Base-by-base conservation (phyloP, 2,797 vertebrate genomes). In the Gymnothorax javanicus region DNA sequence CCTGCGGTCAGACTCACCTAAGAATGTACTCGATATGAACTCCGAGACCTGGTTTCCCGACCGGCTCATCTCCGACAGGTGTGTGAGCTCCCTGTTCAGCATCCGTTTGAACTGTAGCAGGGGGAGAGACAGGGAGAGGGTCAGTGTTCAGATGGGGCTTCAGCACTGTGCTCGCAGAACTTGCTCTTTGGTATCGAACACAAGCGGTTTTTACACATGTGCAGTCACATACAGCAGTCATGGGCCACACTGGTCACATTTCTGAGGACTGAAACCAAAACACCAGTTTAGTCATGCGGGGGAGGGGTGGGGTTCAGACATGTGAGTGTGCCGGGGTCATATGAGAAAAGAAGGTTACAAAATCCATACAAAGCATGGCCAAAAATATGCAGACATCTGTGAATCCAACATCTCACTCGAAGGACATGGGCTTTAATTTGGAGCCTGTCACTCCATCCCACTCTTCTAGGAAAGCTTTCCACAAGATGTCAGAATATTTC, bases 11-110 rank as follows among this genome's bases (percentile, higher is more conserved):
- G 3, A n/a, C 84, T 89, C 91, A 97, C 97, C 96, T 92, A 97
- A 92, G 92, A 97, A 97, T 57, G 96, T 97, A 77, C 85, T 95
- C 88, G 96, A 95, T 91, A 97, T 97, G 92, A 94, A 97, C 92
- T 97, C 95, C 0, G 96, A 97, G 77, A 97, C 96, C 91, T 97
- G 96, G 94, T 96, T 97, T 87, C 97, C 96, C 0, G 96, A 97
- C 85, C 95, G 95, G 90, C 97, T 96, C 83, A 95, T 96, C 93
- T 97, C 96, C 0, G 96, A 97, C 57, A 97, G 93, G 87, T 97
- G 96, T 0, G 94, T 92, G 90, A 97, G 89, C 91, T 97, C 97
- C 85, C 97, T 92, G 90, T 90, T 97, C 93, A 97, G 93, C 95
- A 97, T 96, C 91, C 96, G 93, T 90, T 95, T 97, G 93, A 97